Percentiles rank a stretch among this genome's conserved stretches.
phyloP scores from a whole-genome alignment of 2,797 vertebrate species.

The Malurus leucopterus region DNA sequence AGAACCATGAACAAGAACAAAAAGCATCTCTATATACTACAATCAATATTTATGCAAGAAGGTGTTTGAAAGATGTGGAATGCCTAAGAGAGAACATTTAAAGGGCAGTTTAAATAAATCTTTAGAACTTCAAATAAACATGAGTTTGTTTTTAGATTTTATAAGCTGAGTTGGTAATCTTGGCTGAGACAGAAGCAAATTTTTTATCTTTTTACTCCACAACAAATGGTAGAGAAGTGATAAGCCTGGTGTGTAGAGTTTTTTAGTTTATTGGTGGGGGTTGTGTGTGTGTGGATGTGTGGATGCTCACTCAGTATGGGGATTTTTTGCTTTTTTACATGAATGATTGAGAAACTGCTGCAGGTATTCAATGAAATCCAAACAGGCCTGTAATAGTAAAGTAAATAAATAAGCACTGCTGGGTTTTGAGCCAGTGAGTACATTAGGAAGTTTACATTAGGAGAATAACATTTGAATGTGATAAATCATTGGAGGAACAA shows the following conservation, averaged over 20 bases:
- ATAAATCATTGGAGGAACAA: background rate
- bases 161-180: background rate
- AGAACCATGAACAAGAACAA: background rate
- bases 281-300: background rate
- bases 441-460: background rate
- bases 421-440: background rate
- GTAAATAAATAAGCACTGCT: background rate
- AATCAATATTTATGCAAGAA: background rate
- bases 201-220: slow-evolving; percentile 4
- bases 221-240: background rate
- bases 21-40: background rate
- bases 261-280: background rate
- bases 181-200: background rate
- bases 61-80: background rate
- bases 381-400: background rate
- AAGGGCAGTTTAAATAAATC: background rate
- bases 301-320: background rate
- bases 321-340: background rate
- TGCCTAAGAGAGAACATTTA: background rate
- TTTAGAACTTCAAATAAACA: slow-evolving; percentile 13
- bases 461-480: background rate
- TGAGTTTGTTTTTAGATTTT: background rate
- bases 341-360: background rate
- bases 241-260: background rate
- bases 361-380: background rate